Evolutionary conservation across 1,140 invertebrate genomes (phyloP).

Genomic region (Geopemphigus sp.): DNA sequence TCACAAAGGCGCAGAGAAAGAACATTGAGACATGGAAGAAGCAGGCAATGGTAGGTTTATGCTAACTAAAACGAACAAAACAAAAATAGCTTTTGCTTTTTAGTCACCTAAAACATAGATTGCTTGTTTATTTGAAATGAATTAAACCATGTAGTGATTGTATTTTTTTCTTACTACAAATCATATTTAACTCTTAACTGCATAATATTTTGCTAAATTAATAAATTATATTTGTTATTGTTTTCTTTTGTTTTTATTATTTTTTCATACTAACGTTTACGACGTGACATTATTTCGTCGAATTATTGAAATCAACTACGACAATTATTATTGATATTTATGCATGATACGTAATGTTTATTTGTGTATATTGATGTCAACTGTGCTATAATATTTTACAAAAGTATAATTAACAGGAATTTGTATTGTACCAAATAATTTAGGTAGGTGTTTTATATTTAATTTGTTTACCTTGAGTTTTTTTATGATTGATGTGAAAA

Average conservation of each 20-base stretch:
- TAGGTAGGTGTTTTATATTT: conserved; percentile 47
- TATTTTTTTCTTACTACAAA: background rate
- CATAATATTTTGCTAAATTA: background rate
- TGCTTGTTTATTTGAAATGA: conserved; percentile 8
- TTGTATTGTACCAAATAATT: conserved; percentile 44
- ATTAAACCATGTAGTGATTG: background rate
- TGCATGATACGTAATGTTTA: background rate
- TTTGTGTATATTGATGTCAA: conserved; percentile 6
- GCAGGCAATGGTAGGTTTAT: conserved; percentile 86
- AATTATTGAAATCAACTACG: background rate
- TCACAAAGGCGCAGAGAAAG: conserved; percentile 96
- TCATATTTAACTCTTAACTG: background rate
- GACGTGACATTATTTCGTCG: background rate
- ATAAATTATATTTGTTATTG: too few species aligned
- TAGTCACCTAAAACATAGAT: background rate
- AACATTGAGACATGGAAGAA: conserved; percentile 98
- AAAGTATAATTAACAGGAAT: conserved; percentile 46
- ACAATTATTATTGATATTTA: background rate
- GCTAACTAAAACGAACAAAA: conserved; percentile 35
- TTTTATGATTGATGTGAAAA: conserved; percentile 28
- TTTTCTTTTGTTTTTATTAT: background rate
- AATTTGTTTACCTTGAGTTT: conserved; percentile 41
- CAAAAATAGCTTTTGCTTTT: conserved; percentile 41
- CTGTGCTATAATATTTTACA: background rate
- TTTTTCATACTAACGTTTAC: background rate